Evolutionary conservation across 2,797 vertebrate genomes (phyloP), one percentile per base, ranked within the genome.

Genomic region (Sparus aurata): DNA sequence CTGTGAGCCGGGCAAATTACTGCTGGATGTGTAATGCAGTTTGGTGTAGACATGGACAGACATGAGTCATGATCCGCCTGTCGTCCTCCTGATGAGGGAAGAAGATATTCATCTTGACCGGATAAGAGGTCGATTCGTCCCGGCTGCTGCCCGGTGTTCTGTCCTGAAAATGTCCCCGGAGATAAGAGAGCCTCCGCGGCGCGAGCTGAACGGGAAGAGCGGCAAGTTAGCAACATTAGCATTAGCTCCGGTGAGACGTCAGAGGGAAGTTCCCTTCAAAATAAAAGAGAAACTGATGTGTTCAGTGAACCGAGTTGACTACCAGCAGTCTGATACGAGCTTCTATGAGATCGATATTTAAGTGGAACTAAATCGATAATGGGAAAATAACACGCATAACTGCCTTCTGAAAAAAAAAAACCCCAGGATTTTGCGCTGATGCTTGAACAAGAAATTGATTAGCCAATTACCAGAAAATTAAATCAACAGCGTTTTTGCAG

Each of bases 101-200:
- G 47, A 59, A 3, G 71, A 54, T 43, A 20, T 13, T 25, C 41
- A 16, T 50, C 17, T 30, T 3, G 18, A 41, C 55, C 70, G 13
- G 49, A 54, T 2, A 3, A n/a, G 22, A 20, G 68, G 57, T 67
- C 67, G 55, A 62, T 27, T 22, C 13, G 30, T 57, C 43, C 58
- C 60, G 55, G 55, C 47, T 22, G 65, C 59, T 53, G 80, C 38
- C 43, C 30, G 43, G 60, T 27, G 54, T 70, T 71, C 63, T 16
- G 73, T 73, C 74, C 66, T 23, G 50, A 1, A 62, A 58, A 68
- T 16, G 76, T 83, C 76, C 72, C 71, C 12, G 50, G n/a, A 65
- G 54, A 10, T 0, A 5, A 17, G 59, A 11, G 1, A 15, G 18
- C 7, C 11, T 1, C 45, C 45, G 4, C 45, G 23, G 43, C 5